These are phyloP conservation scores for Parauchenoglanis punctatus DNA, from an alignment of 2,797 vertebrate species.

Conservation along the genomic window DNA sequence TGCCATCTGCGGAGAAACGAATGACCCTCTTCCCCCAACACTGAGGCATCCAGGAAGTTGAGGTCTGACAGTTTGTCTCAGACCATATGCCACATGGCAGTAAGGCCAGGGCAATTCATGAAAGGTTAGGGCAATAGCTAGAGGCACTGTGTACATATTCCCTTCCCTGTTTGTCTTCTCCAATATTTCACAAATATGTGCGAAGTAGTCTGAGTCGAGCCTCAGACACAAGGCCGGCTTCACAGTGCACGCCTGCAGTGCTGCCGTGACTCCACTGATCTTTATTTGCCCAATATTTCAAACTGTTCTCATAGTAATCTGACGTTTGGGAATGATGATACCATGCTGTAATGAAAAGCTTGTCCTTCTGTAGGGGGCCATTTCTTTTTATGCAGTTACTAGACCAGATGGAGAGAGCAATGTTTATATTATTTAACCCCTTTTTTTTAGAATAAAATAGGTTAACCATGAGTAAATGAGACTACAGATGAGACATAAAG, in stretches of 20 bases:
- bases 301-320: slow-evolving; percentile 52
- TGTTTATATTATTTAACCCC: not conserved
- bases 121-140: slow-evolving; percentile 70
- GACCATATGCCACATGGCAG: slow-evolving; percentile 82
- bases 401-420: not conserved
- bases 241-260: slow-evolving; percentile 43
- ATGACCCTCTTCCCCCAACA: slow-evolving; percentile 69
- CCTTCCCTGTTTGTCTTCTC: slow-evolving; percentile 65
- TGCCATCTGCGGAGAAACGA: slow-evolving; percentile 74
- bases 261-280: slow-evolving; percentile 58
- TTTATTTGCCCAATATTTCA: slow-evolving; percentile 68
- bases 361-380: not conserved
- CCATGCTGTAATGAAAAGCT: slow-evolving; percentile 11
- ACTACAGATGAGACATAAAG: not conserved
- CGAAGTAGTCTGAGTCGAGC: slow-evolving; percentile 69
- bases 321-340: slow-evolving; percentile 55
- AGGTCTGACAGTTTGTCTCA: slow-evolving; percentile 82
- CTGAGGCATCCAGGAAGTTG: slow-evolving; percentile 63
- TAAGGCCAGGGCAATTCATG: slow-evolving; percentile 77
- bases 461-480: not conserved
- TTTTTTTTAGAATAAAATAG: not conserved
- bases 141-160: slow-evolving; percentile 67
- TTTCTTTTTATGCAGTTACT: not conserved
- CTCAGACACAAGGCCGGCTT: slow-evolving; percentile 62
- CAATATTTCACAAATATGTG: slow-evolving; percentile 68